Evolutionary conservation across 2,888 invertebrate species (phyloP), one percentile per base, ranked within the genome.

Genomic region (Melanargia galathea): DNA sequence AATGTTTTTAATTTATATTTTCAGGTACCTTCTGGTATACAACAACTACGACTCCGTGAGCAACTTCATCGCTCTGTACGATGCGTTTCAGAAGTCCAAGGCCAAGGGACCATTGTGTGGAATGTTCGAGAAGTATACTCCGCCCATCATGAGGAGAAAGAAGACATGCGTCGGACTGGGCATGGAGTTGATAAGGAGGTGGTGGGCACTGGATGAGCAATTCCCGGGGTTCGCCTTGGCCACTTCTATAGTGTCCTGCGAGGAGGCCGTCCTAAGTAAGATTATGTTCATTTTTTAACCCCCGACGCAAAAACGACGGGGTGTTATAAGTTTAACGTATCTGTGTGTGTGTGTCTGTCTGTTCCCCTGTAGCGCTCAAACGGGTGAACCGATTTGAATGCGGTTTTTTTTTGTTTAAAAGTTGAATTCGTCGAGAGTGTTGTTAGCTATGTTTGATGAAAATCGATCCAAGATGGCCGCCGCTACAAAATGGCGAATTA

Each of bases 31-130:
- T 80, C 92, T 98, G 79, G 95, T 95, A 79, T 94, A 95, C 75
- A 96, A 97, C 81, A 95, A 96, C 87, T 98, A 98, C 86, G 96
- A 98, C 90, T 97, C 97, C 59, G 94, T 97, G 70, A 95, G 95
- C 85, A 97, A 97, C 87, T 96, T 97, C 86, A 89, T 97, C 75
- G 88, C 92, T 71, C 92, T 95, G 73, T 93, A 91, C 84, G 94
- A 95, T 71, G 88, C 92, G 66, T 95, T 92, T 85, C 93, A 93
- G 76, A 90, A 92, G 67, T 93, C 93, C 76, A 90, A 92, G 67
- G 93, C 93, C 57, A 90, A 92, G 57, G 73, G 74, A 26, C 92
- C 93, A 70, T 87, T 97, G 72, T 93, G 93, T 72, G 93, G 94
- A 70, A 95, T 96, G 80, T 97, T 95, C 85, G 93, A 94, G 72